These are phyloP conservation scores for Scolopax mira DNA, from an alignment of 2,113 vertebrate genomes.

Conservation along the genomic window DNA sequence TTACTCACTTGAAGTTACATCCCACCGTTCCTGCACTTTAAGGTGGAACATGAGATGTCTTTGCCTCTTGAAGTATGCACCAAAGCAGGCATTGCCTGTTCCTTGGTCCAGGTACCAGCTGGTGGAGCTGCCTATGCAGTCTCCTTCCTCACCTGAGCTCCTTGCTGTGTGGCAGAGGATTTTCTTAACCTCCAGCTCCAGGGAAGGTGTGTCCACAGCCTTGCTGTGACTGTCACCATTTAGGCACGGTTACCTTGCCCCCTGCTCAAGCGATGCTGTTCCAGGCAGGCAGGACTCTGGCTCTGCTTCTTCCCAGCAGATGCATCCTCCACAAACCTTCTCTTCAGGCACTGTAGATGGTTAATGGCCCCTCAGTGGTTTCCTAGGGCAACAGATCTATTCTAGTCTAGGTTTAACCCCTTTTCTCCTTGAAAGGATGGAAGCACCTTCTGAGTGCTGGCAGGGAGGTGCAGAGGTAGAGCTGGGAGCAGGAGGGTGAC, in stretches of 20 bases:
- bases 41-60: not conserved
- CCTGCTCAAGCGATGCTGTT: not conserved
- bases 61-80: not conserved
- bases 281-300: not conserved
- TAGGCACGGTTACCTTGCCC: not conserved
- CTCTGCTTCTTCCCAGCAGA: not conserved
- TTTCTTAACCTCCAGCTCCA: not conserved
- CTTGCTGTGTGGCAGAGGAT: not conserved
- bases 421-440: not conserved
- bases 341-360: not conserved
- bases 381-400: not conserved
- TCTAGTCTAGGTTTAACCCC: not conserved
- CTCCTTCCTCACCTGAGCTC: not conserved
- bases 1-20: not conserved
- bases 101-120: not conserved
- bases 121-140: not conserved
- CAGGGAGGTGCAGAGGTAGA: not conserved
- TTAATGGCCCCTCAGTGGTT: not conserved
- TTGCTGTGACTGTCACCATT: not conserved
- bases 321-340: not conserved
- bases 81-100: not conserved
- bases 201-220: not conserved
- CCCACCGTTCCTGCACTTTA: not conserved
- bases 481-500: not conserved
- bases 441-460: not conserved